phyloP scores from a whole-genome alignment of 2,113 vertebrate species.

The Pedetes capensis region DNA sequence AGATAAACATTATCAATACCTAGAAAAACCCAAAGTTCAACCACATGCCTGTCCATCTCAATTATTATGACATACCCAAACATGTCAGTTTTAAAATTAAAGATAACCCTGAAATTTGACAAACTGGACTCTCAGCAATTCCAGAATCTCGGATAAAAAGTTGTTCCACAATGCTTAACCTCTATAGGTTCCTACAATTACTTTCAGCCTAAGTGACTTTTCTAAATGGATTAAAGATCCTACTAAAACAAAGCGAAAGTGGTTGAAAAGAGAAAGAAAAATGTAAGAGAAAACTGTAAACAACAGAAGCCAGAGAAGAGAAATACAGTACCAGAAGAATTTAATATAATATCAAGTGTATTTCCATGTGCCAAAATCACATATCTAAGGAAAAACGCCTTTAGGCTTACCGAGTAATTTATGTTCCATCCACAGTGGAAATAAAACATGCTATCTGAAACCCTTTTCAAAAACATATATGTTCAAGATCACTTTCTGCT shows the following conservation, averaged over 20 bases:
- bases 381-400: neutral
- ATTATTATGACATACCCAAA: neutral
- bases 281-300: neutral
- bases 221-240: slow-evolving; percentile 67
- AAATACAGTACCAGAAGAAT: accelerated
- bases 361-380: slow-evolving; percentile 1
- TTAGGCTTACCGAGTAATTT: neutral
- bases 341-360: neutral
- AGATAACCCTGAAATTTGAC: neutral
- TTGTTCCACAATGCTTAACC: neutral
- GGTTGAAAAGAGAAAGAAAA: neutral
- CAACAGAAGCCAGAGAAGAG: neutral
- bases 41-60: slow-evolving; percentile 45
- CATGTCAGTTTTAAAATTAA: neutral
- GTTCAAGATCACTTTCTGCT: slow-evolving; percentile 32
- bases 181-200: slow-evolving; percentile 2
- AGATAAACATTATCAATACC: slow-evolving; percentile 56
- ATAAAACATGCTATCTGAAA: slow-evolving; percentile 13
- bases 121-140: neutral
- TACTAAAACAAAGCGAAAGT: slow-evolving; percentile 8
- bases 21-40: neutral
- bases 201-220: slow-evolving; percentile 43
- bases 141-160: neutral
- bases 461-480: slow-evolving; percentile 31
- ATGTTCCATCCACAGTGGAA: neutral